A percentile compares a stretch with the other conserved stretches of the same genome.
Evolutionary conservation across 2,113 vertebrate species (phyloP).

Genomic region (Heterotilapia buettikoferi): DNA sequence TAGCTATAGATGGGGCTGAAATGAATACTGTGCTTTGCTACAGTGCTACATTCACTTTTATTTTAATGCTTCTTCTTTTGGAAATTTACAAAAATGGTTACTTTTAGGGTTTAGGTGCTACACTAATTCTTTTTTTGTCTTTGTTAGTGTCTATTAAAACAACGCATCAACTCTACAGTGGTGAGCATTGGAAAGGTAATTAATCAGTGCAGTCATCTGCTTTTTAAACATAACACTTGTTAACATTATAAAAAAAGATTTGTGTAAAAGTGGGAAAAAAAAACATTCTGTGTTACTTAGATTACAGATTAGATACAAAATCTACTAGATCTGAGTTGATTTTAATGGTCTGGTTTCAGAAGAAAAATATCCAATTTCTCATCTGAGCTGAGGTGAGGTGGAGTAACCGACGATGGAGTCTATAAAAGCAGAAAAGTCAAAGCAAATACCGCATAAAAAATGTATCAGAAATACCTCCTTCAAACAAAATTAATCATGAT

Average conservation of each 20-base stretch:
- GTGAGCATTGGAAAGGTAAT: background rate
- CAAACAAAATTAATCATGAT: slow-evolving; percentile 55
- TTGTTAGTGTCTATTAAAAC: background rate
- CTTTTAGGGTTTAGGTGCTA: slow-evolving; percentile 7
- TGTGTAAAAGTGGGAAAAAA: background rate
- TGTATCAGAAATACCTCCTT: slow-evolving; percentile 39
- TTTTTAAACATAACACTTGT: background rate
- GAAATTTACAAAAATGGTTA: slow-evolving; percentile 22
- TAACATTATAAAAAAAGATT: background rate
- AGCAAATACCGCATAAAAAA: slow-evolving; percentile 39
- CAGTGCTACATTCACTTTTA: background rate
- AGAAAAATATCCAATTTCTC: background rate
- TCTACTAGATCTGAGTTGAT: background rate
- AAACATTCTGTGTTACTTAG: background rate
- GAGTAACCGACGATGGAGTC: background rate
- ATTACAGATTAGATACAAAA: background rate
- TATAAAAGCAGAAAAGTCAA: slow-evolving; percentile 12
- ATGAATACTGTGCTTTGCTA: background rate
- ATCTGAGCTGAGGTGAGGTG: background rate
- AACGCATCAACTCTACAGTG: background rate
- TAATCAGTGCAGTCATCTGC: background rate
- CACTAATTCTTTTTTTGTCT: slow-evolving; percentile 1
- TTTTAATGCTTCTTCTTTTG: background rate
- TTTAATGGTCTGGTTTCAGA: background rate
- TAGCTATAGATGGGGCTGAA: slow-evolving; percentile 14